Conservation (phyloP, 2,113 vertebrate genomes). For the Silurus asotus region DNA sequence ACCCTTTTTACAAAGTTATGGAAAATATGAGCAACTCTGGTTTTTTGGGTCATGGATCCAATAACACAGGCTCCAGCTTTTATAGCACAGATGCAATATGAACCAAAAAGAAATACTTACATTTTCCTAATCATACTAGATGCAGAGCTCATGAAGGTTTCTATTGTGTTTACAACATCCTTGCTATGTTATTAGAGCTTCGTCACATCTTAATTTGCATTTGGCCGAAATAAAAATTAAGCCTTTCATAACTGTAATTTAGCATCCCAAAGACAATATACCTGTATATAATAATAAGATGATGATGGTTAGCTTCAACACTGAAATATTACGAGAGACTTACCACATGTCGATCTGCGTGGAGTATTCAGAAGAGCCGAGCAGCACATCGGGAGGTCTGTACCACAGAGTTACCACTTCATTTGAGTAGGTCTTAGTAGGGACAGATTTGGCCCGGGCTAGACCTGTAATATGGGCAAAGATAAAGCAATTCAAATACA, state of each 20-base stretch:
- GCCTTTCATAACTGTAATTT: background rate
- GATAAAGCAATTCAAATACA: background rate
- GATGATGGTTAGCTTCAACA: background rate
- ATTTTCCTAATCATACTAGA: background rate
- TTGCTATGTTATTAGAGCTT: background rate
- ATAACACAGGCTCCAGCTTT: background rate
- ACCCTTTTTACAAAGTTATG: background rate
- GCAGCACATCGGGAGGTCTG: slow-evolving; percentile 92
- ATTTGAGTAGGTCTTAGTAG: slow-evolving; percentile 96
- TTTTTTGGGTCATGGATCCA: background rate
- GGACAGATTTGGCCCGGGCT: slow-evolving; percentile 94
- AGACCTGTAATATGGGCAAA: slow-evolving; percentile 73
- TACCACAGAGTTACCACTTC: slow-evolving; percentile 98
- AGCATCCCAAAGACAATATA: background rate
- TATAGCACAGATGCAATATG: background rate
- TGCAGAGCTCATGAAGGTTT: background rate
- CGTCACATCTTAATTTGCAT: background rate
- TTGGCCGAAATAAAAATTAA: background rate
- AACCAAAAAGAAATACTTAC: background rate
- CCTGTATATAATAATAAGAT: background rate
- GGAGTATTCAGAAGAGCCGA: slow-evolving; percentile 95
- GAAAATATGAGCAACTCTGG: background rate
- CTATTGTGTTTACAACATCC: background rate
- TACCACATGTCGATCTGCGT: slow-evolving; percentile 99
- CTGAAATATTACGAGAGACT: slow-evolving; percentile 61